phyloP scores from a whole-genome alignment of 2,888 invertebrate species.

The Tuberolachnus salignus region DNA sequence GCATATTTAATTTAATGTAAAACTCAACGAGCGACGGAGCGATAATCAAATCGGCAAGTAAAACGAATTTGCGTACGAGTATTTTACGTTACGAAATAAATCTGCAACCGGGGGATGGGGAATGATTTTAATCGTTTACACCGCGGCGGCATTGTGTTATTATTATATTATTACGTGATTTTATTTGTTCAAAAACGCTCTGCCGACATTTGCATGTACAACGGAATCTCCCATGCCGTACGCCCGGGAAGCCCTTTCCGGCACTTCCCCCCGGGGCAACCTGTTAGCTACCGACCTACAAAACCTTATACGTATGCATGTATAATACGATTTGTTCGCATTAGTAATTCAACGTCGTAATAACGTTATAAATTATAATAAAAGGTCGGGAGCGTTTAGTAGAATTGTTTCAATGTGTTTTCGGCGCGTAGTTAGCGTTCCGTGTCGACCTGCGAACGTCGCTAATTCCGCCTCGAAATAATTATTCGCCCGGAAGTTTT shows the following conservation, averaged over 20 bases:
- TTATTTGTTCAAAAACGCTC: background rate
- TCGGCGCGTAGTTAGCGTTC: background rate
- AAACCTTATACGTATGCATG: background rate
- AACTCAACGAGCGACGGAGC: no score
- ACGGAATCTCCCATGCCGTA: conserved; percentile 13
- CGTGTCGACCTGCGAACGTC: background rate
- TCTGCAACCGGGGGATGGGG: no score
- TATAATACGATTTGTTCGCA: conserved; percentile 25
- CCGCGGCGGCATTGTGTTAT: background rate
- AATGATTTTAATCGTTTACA: conserved; percentile 26
- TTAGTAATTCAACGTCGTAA: conserved; percentile 18
- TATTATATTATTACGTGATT: background rate
- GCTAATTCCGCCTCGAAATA: no score
- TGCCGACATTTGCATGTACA: conserved; percentile 30
- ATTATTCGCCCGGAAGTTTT: no score
- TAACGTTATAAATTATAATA: background rate
- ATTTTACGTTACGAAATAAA: conserved; percentile 15
- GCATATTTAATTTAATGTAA: no score
- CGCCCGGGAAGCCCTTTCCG: background rate
- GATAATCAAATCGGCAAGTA: no score
- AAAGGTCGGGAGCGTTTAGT: conserved; percentile 24
- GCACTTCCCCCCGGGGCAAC: conserved; percentile 10
- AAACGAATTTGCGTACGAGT: background rate
- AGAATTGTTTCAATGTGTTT: conserved; percentile 22
- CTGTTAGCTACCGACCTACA: background rate